A percentile compares a stretch with the other conserved stretches of the same genome.
phyloP scores from a whole-genome alignment of 2,113 vertebrate genomes.

The Rissa tridactyla region DNA sequence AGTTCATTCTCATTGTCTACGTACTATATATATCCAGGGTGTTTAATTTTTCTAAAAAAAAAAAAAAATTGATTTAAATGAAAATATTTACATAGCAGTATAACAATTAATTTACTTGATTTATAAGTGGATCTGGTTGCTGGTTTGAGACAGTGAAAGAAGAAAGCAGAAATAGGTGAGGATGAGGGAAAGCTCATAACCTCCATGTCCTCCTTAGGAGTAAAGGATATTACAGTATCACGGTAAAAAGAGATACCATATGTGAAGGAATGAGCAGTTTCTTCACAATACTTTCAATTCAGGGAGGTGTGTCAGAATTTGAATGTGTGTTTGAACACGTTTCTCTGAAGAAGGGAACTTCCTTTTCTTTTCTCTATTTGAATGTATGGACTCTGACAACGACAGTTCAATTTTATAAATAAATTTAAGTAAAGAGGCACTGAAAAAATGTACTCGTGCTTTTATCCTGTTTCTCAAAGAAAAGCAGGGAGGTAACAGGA shows the following conservation, averaged over 20 bases:
- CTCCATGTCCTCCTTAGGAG: background rate
- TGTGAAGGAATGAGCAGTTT: background rate
- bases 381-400: background rate
- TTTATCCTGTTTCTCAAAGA: background rate
- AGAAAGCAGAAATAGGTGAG: background rate
- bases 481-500: background rate
- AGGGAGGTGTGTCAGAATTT: background rate
- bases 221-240: background rate
- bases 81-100: background rate
- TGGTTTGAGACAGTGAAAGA: background rate
- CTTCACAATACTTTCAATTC: background rate
- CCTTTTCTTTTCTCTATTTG: background rate
- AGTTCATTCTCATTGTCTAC: background rate
- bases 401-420: background rate
- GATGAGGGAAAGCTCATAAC: background rate
- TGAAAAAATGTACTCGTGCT: background rate
- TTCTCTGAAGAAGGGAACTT: background rate
- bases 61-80: background rate
- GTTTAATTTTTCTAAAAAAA: background rate
- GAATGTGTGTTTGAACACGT: accelerated
- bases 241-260: accelerated
- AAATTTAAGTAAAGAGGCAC: background rate
- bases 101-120: background rate
- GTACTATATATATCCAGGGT: background rate
- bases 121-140: background rate